Conservation (phyloP, 2,113 vertebrate species). For the Anser brachyrhynchus region DNA sequence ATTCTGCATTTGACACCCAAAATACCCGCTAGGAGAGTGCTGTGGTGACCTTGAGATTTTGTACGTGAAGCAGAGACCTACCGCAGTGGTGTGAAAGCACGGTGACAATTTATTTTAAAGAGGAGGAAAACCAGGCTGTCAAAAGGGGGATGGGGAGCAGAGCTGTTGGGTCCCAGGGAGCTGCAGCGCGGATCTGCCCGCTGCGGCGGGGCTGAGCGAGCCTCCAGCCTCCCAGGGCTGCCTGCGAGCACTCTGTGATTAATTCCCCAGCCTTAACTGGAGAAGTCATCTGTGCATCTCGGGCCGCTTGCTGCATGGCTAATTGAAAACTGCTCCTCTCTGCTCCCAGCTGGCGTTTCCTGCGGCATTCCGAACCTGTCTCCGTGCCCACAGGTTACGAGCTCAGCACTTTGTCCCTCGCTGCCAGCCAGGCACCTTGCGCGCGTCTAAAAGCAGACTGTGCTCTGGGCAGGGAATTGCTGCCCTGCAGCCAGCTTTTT, state of each 20-base stretch:
- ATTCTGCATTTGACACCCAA: background rate
- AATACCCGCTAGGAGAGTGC: background rate
- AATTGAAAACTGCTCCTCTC: background rate
- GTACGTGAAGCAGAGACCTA: background rate
- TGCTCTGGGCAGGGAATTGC: background rate
- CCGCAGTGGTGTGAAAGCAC: background rate
- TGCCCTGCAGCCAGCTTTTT: background rate
- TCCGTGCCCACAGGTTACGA: background rate
- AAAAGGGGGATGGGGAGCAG: background rate
- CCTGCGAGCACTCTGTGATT: background rate
- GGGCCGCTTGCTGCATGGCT: background rate
- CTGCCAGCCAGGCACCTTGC: background rate
- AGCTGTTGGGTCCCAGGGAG: background rate
- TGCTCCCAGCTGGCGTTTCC: background rate
- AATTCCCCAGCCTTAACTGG: background rate
- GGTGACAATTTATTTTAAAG: background rate
- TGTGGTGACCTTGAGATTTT: constrained; percentile 12
- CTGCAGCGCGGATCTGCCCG: accelerated
- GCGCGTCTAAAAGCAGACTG: background rate
- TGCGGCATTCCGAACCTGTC: background rate
- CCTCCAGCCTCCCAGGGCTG: background rate
- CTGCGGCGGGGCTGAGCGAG: accelerated
- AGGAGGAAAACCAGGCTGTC: background rate
- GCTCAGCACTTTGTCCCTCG: accelerated
- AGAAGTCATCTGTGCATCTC: background rate